Evolutionary conservation across 2,113 vertebrate genomes (phyloP), one percentile per base, ranked within the genome.

Genomic region (Baryphthengus martii): DNA sequence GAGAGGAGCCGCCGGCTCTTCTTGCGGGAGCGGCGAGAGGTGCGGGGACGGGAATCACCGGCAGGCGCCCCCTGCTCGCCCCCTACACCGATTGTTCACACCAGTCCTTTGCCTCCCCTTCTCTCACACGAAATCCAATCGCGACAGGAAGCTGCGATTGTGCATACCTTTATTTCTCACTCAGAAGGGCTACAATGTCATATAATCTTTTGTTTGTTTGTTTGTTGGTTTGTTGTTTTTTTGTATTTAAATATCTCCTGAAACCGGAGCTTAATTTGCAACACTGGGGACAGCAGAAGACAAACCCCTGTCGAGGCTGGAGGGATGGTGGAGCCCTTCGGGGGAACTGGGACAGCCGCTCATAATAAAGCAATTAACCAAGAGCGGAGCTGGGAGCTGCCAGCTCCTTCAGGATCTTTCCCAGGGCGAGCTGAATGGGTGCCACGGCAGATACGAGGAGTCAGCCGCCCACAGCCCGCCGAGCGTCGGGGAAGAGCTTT

Each of bases 91-190:
- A 14, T 47, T 39, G 15, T 4, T 93, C 67, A 3, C 66, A 4
- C 73, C 39, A 7, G 70, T 13, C 25, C 45, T 59, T 49, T 79
- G 75, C 58, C 35, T 86, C 65, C 56, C 65, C 65, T 50, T 70
- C 40, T 42, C 56, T 65, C 86, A 24, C 17, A 10, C 25, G 33
- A 89, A 93, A 90, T 31, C 24, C 21, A 18, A 2, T 8, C 81
- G 82, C 37, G 7, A 39, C 74, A 56, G 92, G 66, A 82, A 82
- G 74, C 66, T 65, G 19, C 35, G 42, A 33, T 14, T 52, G 55
- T 90, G 49, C 39, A 10, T 19, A 49, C 56, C 82, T 96, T 82
- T 88, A 79, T 85, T 91, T 88, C 39, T 73, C 66, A 61, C 29
- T 67, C 66, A 45, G 73, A n/a, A 13, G 33, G n/a, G 44, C 39